phyloP scores from a whole-genome alignment of 2,113 vertebrate genomes.

The Todiramphus chloris region DNA sequence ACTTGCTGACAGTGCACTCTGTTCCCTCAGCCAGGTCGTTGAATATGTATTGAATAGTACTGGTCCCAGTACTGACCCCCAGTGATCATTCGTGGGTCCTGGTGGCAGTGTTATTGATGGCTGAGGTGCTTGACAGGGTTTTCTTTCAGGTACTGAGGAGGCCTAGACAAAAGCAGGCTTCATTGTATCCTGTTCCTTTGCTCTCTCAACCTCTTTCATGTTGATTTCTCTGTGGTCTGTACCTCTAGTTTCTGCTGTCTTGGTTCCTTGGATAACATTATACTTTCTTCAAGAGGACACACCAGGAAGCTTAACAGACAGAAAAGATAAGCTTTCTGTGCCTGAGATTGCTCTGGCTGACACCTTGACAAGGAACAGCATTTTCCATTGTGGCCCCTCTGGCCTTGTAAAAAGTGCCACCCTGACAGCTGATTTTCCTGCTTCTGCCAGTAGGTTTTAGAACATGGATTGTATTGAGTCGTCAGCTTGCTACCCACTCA shows the following conservation, averaged over 20 bases:
- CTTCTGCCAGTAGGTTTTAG: neutral
- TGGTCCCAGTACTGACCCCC: too few relatives aligned
- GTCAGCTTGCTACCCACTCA: neutral
- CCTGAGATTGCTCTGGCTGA: neutral
- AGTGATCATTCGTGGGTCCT: accelerated
- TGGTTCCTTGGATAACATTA: neutral
- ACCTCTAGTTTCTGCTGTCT: neutral
- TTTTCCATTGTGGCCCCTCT: neutral
- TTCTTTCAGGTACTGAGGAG: neutral
- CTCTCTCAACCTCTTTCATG: neutral
- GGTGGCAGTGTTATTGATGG: accelerated
- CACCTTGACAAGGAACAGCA: neutral
- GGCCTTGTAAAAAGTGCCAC: neutral
- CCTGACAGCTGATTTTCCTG: neutral
- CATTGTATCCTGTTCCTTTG: neutral
- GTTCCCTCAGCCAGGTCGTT: too few relatives aligned
- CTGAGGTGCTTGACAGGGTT: neutral
- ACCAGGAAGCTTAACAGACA: neutral
- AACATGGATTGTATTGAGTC: neutral
- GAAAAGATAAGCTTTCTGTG: neutral
- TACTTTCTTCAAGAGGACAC: neutral
- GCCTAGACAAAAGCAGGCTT: neutral
- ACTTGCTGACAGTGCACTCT: too few relatives aligned
- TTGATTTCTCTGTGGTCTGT: neutral
- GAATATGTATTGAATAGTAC: too few relatives aligned